Evolutionary conservation across 64 coral and sea anemone species (phyloP), one percentile per base, ranked within the genome.

Genomic region (Stylophora pistillata): DNA sequence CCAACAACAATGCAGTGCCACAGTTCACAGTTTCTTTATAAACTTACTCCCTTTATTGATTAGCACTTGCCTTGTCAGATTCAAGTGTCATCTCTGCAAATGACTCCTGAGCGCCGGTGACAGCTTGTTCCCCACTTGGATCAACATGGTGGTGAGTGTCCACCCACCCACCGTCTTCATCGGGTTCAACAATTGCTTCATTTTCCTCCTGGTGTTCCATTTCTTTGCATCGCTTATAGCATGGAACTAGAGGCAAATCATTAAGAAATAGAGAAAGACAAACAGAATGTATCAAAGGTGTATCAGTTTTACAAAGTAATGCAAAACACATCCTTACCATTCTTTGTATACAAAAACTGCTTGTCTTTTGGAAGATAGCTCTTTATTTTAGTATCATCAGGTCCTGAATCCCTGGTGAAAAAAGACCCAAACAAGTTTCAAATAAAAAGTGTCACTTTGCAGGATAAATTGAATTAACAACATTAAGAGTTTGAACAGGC

Each of bases 151-250:
- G 96, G 14, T 94, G 93, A 29, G 93, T 98, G 77, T 95, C 96
- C 30, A 94, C 93, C 86, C 96, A 94, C 0, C 96, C 96, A 65
- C 93, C 96, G 84, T 98, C 96, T 85, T 98, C 96, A 70, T 98
- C 96, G n/a, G 93, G 92, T 73, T 98, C 96, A 41, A 98, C 96
- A 71, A 98, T 98, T n/a, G 93, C 93, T 87, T 98, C 96, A 87
- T 98, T 98, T 71, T 98, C 96, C 34, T 95, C 93, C 26, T 95
- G 93, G 59, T 98, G 93, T 56, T 98, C 96, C 93, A 98, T 98
- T 74, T 98, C 93, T 79, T 98, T 98, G 31, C 96, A 98, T 33
- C 96, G 80, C 33, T 98, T 98, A 56, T 98, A 98, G 60, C 96
- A 98, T 21, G 96, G 96, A 15, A 98, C 96, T 98, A 80, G 13